phyloP scores from a whole-genome alignment of 2,888 invertebrate genomes.

The Homarus gammarus region DNA sequence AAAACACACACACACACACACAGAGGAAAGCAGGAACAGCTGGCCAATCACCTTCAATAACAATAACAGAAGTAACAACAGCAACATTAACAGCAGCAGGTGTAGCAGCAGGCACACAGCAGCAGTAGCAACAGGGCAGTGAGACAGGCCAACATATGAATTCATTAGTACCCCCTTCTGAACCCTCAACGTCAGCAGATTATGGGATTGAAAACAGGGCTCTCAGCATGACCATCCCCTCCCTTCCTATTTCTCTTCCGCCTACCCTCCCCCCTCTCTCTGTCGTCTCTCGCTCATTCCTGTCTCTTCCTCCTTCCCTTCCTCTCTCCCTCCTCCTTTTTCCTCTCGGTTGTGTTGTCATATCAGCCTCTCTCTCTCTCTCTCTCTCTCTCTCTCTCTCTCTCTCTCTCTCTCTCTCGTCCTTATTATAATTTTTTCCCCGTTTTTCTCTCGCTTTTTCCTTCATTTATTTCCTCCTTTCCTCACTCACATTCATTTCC shows the following conservation, averaged over 20 bases:
- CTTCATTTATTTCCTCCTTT: no score
- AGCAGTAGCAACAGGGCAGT: not conserved
- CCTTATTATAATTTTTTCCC: no score
- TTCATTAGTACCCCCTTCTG: not conserved
- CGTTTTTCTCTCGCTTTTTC: no score
- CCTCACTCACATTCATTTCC: no score
- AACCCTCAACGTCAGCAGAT: conserved; percentile 9
- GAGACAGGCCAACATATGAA: not conserved
- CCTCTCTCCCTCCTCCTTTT: not conserved
- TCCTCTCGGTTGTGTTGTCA: no score
- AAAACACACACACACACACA: not conserved
- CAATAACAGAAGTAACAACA: not conserved
- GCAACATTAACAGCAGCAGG: not conserved
- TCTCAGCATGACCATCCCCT: not conserved
- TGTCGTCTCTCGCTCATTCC: not conserved
- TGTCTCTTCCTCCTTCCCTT: not conserved
- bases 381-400: no score
- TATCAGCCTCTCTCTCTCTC: no score
- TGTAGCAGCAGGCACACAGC: not conserved
- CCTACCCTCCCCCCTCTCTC: not conserved
- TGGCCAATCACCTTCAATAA: not conserved
- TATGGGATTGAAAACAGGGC: not conserved
- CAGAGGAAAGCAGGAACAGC: not conserved
- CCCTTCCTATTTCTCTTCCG: not conserved
- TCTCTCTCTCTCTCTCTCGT: no score